A percentile compares a stretch with the other conserved stretches of the same genome.
Conservation (phyloP, 2,797 vertebrate species). For the Gallinago stenura region DNA sequence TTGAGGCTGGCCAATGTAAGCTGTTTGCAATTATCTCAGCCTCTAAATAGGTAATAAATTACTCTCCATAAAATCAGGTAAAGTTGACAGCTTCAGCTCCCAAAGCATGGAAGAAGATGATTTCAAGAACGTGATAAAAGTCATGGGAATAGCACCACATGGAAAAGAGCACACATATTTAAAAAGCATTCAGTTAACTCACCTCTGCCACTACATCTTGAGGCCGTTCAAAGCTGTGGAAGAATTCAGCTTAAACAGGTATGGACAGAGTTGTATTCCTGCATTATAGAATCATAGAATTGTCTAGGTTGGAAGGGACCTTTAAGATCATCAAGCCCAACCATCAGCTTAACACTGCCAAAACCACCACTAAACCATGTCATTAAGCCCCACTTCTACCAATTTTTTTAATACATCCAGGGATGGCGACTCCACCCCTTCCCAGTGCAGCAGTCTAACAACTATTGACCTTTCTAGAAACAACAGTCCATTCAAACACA, state of each 20-base stretch:
- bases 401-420: neutral
- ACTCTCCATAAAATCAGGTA: neutral
- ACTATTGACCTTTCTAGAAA: neutral
- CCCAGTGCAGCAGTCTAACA: neutral
- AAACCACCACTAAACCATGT: neutral
- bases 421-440: neutral
- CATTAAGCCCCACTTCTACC: neutral
- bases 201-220: neutral
- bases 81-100: neutral
- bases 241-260: neutral
- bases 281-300: neutral
- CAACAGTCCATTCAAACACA: neutral
- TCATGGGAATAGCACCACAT: neutral
- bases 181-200: neutral
- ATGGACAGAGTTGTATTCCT: accelerated
- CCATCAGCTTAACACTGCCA: neutral
- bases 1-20: neutral
- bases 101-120: neutral
- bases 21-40: neutral
- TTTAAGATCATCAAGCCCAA: neutral
- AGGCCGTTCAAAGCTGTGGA: neutral
- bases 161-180: neutral
- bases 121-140: neutral
- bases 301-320: neutral
- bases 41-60: neutral